A percentile compares a stretch with the other conserved stretches of the same genome.
Evolutionary conservation across 2,888 invertebrate genomes (phyloP).

Genomic region (Noctua comes): DNA sequence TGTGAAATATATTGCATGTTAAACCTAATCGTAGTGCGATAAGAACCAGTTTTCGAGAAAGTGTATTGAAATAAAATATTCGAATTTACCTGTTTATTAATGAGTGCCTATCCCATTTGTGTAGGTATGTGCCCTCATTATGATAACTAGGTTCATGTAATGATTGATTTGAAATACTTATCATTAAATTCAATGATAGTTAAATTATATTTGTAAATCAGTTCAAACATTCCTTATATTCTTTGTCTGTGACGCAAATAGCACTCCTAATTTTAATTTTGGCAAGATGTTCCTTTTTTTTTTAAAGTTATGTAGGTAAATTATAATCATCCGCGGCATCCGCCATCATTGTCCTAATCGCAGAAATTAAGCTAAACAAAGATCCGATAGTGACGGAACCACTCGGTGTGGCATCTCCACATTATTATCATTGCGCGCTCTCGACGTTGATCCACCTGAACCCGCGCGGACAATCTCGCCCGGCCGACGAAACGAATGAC

Average conservation of each 20-base stretch:
- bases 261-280: constrained; percentile 2
- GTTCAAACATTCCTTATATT: constrained; percentile 19
- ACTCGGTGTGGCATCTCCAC: constrained; percentile 84
- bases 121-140: constrained; percentile 22
- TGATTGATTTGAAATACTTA: constrained; percentile 41
- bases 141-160: constrained; percentile 25
- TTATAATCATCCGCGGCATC: constrained; percentile 63
- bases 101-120: neutral
- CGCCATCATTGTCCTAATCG: constrained; percentile 74
- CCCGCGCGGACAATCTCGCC: constrained; percentile 85
- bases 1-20: too few species aligned
- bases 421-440: constrained; percentile 86
- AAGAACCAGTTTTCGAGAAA: too few species aligned
- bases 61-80: neutral
- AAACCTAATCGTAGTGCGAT: too few species aligned
- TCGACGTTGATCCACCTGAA: constrained; percentile 84
- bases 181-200: constrained; percentile 13
- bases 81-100: neutral
- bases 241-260: constrained; percentile 30
- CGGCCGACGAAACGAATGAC: constrained; percentile 83
- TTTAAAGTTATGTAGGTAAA: constrained; percentile 31
- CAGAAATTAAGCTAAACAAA: constrained; percentile 75
- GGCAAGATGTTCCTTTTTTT: neutral
- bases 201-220: constrained; percentile 40
- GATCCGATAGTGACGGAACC: constrained; percentile 76